A percentile compares a stretch with the other conserved stretches of the same genome.
These are phyloP conservation scores for Eumacrocentrus americanus DNA, from an alignment of 2,888 invertebrate genomes.

Conservation along the genomic window DNA sequence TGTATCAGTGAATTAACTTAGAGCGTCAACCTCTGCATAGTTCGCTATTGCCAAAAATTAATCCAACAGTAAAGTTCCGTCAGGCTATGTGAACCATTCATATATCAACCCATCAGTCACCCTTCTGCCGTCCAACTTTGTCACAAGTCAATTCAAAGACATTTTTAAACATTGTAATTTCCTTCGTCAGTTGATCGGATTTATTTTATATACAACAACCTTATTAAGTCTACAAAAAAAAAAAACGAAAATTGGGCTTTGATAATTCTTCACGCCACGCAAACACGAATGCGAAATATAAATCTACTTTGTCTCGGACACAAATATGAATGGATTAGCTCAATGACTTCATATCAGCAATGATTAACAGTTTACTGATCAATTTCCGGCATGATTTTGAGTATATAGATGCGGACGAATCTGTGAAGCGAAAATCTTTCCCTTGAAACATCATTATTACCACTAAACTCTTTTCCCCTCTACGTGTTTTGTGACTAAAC, in stretches of 20 bases:
- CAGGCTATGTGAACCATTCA: too few relatives aligned
- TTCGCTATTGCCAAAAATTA: constrained; percentile 37
- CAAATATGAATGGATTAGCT: neutral
- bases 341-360: neutral
- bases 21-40: constrained; percentile 44
- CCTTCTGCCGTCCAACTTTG: constrained; percentile 16
- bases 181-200: constrained; percentile 13
- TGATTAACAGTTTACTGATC: neutral
- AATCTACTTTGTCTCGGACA: neutral
- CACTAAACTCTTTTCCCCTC: neutral
- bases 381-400: neutral
- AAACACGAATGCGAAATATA: neutral
- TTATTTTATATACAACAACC: constrained; percentile 31
- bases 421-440: neutral
- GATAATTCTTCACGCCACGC: neutral
- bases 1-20: constrained; percentile 47
- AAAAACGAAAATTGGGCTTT: neutral
- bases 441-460: neutral
- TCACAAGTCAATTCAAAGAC: constrained; percentile 14
- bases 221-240: constrained; percentile 25
- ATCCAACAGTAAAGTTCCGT: too few relatives aligned
- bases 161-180: neutral
- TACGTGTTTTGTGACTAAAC: neutral
- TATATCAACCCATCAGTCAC: too few relatives aligned
- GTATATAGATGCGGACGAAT: neutral